A percentile compares a stretch with the other conserved stretches of the same genome.
These are phyloP conservation scores for Ictalurus furcatus DNA, from an alignment of 2,113 vertebrate genomes.

Conservation along the genomic window DNA sequence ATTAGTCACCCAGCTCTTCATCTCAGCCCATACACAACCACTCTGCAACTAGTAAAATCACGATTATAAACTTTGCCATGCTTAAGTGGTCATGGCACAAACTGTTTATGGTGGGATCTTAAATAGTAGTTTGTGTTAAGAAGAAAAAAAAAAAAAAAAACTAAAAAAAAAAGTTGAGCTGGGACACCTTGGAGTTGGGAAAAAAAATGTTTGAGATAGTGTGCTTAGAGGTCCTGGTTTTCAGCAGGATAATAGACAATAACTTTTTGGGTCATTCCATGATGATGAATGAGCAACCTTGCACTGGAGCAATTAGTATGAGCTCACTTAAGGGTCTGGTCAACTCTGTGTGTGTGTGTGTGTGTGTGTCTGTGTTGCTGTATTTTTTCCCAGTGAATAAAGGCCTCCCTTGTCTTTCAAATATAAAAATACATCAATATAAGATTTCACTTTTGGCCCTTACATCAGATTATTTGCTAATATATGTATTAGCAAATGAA, in stretches of 20 bases:
- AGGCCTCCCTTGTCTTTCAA: too few species aligned
- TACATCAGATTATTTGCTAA: too few species aligned
- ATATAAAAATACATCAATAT: too few species aligned
- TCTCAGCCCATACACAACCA: constrained; percentile 12
- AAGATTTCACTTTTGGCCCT: too few species aligned
- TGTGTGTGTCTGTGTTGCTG: not conserved
- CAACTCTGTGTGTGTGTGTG: not conserved
- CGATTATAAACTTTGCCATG: constrained; percentile 33
- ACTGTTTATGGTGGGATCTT: constrained; percentile 18
- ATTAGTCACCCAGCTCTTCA: constrained; percentile 49
- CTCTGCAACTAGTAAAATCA: constrained; percentile 36
- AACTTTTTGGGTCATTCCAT: constrained; percentile 52
- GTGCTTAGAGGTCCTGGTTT: constrained; percentile 9
- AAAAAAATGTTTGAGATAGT: not conserved
- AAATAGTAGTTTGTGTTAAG: constrained; percentile 5
- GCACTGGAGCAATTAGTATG: constrained; percentile 34
- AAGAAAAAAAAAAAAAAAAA: not conserved
- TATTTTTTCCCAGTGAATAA: not conserved
- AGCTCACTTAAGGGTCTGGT: not conserved
- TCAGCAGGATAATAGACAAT: constrained; percentile 35
- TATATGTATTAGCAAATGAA: not conserved
- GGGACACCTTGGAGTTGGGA: not conserved
- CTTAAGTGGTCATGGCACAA: constrained; percentile 36
- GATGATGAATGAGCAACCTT: constrained; percentile 43
- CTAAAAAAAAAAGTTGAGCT: not conserved